A percentile compares a stretch with the other conserved stretches of the same genome.
These are phyloP conservation scores for Rhodophaea formosa DNA, from an alignment of 2,888 invertebrate species.

Conservation along the genomic window DNA sequence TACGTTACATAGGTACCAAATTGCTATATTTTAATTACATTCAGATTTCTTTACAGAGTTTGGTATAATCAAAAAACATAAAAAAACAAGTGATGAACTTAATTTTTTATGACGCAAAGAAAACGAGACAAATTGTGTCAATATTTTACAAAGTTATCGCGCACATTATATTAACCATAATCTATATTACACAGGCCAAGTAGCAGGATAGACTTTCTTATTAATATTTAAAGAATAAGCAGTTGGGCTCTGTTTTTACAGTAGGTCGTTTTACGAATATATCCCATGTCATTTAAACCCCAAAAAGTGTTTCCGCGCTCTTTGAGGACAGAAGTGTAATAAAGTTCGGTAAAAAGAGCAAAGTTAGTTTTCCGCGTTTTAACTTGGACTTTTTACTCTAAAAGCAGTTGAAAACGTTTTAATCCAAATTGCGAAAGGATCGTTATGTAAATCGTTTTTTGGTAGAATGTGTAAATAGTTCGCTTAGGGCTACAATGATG, in stretches of 20 bases:
- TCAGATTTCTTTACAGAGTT: too few species aligned
- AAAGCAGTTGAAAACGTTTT: slow-evolving; percentile 14
- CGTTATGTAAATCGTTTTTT: slow-evolving; percentile 5
- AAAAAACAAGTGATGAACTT: too few species aligned
- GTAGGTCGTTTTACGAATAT: neutral
- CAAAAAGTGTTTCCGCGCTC: slow-evolving; percentile 26
- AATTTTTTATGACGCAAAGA: too few species aligned
- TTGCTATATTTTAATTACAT: too few species aligned
- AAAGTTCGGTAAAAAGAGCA: slow-evolving; percentile 23
- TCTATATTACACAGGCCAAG: too few species aligned
- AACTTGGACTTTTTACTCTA: slow-evolving; percentile 14
- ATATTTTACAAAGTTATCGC: too few species aligned
- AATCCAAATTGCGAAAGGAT: slow-evolving; percentile 18
- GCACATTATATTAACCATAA: too few species aligned
- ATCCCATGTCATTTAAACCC: neutral
- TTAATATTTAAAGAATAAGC: neutral
- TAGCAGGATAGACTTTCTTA: too few species aligned
- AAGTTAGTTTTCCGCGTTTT: slow-evolving; percentile 20
- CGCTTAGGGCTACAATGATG: too few species aligned
- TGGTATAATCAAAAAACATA: too few species aligned
- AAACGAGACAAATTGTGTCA: too few species aligned
- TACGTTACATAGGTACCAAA: too few species aligned
- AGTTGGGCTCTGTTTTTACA: neutral
- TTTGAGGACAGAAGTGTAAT: slow-evolving; percentile 25
- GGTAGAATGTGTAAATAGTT: neutral